Conservation (phyloP, 92 coral and sea anemone genomes). For the Palythoa grandiflora region DNA sequence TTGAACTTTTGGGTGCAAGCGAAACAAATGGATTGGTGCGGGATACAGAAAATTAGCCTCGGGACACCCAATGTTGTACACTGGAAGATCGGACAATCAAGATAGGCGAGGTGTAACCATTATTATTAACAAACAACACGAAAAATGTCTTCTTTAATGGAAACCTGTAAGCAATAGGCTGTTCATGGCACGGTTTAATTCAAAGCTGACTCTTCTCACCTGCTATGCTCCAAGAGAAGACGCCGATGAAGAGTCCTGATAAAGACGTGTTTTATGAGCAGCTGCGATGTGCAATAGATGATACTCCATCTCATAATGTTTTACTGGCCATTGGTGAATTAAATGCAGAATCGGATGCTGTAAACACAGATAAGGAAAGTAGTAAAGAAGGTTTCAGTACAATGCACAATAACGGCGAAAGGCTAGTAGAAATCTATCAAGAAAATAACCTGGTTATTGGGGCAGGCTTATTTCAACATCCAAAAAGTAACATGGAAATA, state of each 20-base stretch:
- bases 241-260: conserved; percentile 6
- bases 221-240: conserved; percentile 10
- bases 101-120: conserved; percentile 9
- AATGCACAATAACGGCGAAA: not conserved
- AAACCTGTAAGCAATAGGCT: conserved; percentile 22
- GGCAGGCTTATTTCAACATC: conserved; percentile 8
- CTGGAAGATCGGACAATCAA: conserved; percentile 17
- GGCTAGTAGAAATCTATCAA: conserved; percentile 4
- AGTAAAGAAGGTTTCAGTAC: conserved; percentile 1
- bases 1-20: conserved; percentile 4
- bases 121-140: conserved; percentile 11
- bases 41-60: not conserved
- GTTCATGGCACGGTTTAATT: conserved; percentile 5
- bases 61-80: not conserved
- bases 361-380: conserved; percentile 9
- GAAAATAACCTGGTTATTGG: conserved; percentile 2
- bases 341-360: conserved; percentile 15
- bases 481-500: conserved; percentile 16
- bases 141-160: conserved; percentile 11
- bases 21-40: conserved; percentile 2
- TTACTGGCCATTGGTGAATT: conserved; percentile 8
- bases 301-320: not conserved
- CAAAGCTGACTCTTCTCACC: conserved; percentile 12
- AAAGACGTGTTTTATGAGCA: conserved; percentile 26
- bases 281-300: conserved; percentile 6